Base-by-base conservation (phyloP, 2,797 vertebrate species). In the Enteromius treurensis region DNA sequence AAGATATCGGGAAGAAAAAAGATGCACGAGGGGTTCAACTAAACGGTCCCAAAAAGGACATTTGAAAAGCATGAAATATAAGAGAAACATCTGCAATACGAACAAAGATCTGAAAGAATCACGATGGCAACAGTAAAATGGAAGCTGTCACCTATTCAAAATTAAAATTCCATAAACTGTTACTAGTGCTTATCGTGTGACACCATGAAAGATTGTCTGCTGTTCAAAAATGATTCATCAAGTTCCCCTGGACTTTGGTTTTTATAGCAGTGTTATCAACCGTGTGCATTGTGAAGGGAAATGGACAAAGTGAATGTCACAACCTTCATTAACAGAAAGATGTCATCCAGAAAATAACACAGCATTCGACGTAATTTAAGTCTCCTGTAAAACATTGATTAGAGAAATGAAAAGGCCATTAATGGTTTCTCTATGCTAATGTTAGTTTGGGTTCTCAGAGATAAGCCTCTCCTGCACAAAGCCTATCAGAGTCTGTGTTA, bases 201-300 rank as follows among this genome's bases (percentile, higher is more conserved):
- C 82, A 81, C 40, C 65, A 49, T 64, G 79, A 68, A 81, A 86
- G 90, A 91, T 91, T 90, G 89, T 91, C 90, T 82, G 73, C 42
- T 87, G 86, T 88, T 82, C 68, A 40, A 58, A 71, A 77, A 83
- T 51, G 6, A 84, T 84, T 70, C 21, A 85, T 91, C 89, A 91
- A 90, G 88, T 90, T 88, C 87, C 78, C 69, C 86, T 80, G 69
- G 88, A 84, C 89, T 91, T 91, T 90, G 90, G 90, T 89, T 90
- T 90, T 86, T 81, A 86, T 86, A 88, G 87, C 81, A 76, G 86
- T 80, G 76, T 73, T 82, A 75, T 68, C 58, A 78, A 84, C 79
- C 34, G 64, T 81, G 45, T 75, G 68, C 60, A 47, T n/a, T 23
- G 64, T 55, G 73, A 5, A 29, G 77, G 21, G 68, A 34, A 13